Evolutionary conservation across 2,888 invertebrate genomes (phyloP), one percentile per base, ranked within the genome.

Genomic region (Holacanthella duospinosa): DNA sequence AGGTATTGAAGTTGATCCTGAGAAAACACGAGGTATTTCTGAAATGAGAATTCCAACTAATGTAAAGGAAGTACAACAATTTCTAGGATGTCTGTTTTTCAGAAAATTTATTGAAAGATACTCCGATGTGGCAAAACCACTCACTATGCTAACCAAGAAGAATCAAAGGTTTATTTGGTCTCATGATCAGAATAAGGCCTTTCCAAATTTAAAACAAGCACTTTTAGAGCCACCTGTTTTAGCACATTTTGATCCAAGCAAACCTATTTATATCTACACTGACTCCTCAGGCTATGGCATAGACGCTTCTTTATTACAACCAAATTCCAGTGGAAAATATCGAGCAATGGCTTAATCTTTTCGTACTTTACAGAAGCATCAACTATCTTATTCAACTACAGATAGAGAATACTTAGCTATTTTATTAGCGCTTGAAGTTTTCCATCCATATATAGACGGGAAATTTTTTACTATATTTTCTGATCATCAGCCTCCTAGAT

Each of bases 351-450:
- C 62, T 4, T 62, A 58, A 24, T n/a, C 57, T 26, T 57, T 44
- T 2, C 25, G 43, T n/a, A 27, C 53, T n/a, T 28, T 58, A 2
- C 12, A 57, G 21, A 9, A 12, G 24, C 2, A 19, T 2, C 24
- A 62, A 26, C 9, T 19, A 27, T 58, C 43, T 26, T 62, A 57
- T 29, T 21, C 27, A 12, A 36, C 48, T 3, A 24, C 57, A 28
- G 62, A 62, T 19, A 27, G 44, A n/a, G 58, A 62, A 58, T 62
- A 26, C 36, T 48, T 57, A 29, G 57, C 57, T 4, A 24, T 62
- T 19, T 26, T 55, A 27, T 48, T 25, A 6, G 28, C 36, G 24
- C 19, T 44, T 2, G 44, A 57, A n/a, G 43, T 4, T 26, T 62
- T 57, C 29, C 57, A 57, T 28, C 54, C 53, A 19, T 62, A 62